A percentile compares a stretch with the other conserved stretches of the same genome.
These are phyloP conservation scores for Philypnodon macrostomus DNA, from an alignment of 2,797 vertebrate species.

Conservation along the genomic window DNA sequence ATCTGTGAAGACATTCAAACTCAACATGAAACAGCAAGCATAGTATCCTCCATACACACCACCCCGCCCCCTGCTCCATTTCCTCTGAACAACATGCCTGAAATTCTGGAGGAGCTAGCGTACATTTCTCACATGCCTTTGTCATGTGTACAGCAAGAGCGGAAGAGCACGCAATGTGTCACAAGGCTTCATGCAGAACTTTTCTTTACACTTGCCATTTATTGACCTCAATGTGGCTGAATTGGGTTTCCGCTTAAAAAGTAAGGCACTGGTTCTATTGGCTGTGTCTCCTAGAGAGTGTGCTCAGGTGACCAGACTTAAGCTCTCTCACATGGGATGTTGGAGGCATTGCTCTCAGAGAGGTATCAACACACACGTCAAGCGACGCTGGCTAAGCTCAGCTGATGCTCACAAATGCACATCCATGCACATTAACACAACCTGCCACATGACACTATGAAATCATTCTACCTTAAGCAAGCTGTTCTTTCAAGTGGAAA, in stretches of 20 bases:
- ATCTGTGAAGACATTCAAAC: conserved; percentile 48
- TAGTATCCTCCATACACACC: conserved; percentile 16
- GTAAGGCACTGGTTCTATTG: conserved; percentile 23
- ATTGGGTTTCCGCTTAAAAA: conserved; percentile 36
- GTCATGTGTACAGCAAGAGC: conserved; percentile 29
- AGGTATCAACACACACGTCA: conserved; percentile 16
- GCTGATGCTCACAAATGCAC: conserved; percentile 30
- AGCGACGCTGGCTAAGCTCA: conserved; percentile 13
- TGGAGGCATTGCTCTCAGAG: conserved; percentile 34
- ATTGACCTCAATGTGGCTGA: conserved; percentile 26
- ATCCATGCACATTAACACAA: conserved; percentile 19
- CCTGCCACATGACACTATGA: conserved; percentile 30
- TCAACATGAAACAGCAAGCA: conserved; percentile 48
- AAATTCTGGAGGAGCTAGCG: conserved; percentile 70
- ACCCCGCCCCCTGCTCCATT: conserved; percentile 18
- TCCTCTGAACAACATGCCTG: conserved; percentile 61
- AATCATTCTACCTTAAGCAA: conserved; percentile 26
- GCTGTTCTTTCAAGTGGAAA: conserved; percentile 13
- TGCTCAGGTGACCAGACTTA: conserved; percentile 69
- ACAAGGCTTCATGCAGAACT: conserved; percentile 20
- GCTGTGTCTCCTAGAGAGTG: conserved; percentile 16
- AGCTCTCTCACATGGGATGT: conserved; percentile 72
- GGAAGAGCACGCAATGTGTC: conserved; percentile 34
- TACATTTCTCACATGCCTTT: conserved; percentile 72
- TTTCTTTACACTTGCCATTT: conserved; percentile 23